Percentiles rank a stretch among this genome's conserved stretches.
Conservation (phyloP, 2,888 invertebrate genomes). For the Archips crataeganus region DNA sequence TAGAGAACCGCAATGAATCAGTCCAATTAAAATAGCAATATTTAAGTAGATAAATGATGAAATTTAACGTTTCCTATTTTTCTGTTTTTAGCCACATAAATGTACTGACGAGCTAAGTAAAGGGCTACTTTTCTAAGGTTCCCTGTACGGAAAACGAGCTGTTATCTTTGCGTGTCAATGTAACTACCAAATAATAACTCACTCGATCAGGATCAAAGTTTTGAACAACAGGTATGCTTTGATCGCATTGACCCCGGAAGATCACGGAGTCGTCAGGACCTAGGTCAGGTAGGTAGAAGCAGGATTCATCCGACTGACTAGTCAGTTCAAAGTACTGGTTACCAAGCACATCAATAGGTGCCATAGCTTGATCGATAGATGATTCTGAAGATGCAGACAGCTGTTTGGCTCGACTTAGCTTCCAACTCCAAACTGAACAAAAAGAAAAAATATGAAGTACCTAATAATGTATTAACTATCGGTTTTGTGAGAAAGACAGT, state of each 20-base stretch:
- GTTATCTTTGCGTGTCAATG: too few species aligned
- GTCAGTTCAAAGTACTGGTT: conserved; percentile 60
- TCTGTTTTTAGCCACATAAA: too few species aligned
- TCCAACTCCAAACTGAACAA: conserved; percentile 71
- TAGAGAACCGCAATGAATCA: neutral
- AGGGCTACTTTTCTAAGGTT: too few species aligned
- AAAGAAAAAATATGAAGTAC: neutral
- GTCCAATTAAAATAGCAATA: too few species aligned
- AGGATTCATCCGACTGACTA: conserved; percentile 59
- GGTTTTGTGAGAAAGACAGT: neutral
- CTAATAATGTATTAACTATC: neutral
- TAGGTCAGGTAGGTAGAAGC: conserved; percentile 66
- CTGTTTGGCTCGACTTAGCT: conserved; percentile 62
- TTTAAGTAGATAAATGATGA: too few species aligned
- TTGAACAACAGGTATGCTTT: conserved; percentile 55
- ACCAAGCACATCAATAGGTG: conserved; percentile 56
- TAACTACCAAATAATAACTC: conserved; percentile 44
- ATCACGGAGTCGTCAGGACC: conserved; percentile 56
- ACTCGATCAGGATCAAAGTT: conserved; percentile 61
- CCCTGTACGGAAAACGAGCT: too few species aligned
- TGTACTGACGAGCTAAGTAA: too few species aligned
- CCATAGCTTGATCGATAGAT: conserved; percentile 56
- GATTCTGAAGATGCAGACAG: conserved; percentile 50
- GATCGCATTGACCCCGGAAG: conserved; percentile 65
- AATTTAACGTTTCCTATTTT: too few species aligned